Base-by-base conservation (phyloP, 2,888 invertebrate species). In the Caenorhabditis macrosperma region DNA sequence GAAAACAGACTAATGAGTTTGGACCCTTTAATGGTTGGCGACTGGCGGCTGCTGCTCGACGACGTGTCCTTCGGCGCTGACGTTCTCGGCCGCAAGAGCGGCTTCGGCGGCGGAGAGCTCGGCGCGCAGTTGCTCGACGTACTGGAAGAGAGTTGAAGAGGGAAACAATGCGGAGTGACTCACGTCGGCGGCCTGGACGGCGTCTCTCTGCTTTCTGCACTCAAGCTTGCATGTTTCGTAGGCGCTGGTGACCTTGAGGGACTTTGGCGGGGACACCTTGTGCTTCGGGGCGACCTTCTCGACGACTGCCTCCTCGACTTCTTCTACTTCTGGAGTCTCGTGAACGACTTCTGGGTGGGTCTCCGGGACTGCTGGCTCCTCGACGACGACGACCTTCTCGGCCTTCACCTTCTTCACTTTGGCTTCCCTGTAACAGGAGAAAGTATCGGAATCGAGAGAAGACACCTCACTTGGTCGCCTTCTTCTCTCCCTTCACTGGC, bases 171-270 rank as follows among this genome's bases (percentile, higher is more conserved):
- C 6, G 22, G 50, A 75, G 7, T 22, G 44, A 38, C 81, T 72
- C 22, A 86, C 86, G 44, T 86, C 82, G 10, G 76, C 68, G 12
- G 87, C 85, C 15, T 82, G 85, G 33, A 86, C 81, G 22, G 84
- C 80, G 66, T 88, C 88, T 61, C 88, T 82, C 71, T 87, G 81
- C 67, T 80, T 77, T 72, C 85, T 85, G 78, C 88, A 88, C 64
- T 88, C 87, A 30, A 84, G 63, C 61, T 88, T 88, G 83, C 88
- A 88, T 17, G 85, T 80, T 22, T 88, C 88, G 75, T 86, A 88
- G 35, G 86, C 87, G 26, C 85, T 81, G 22, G 85, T 61, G n/a
- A 84, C 82, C 68, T 71, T 78, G 52, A 78, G 57, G 2, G 78
- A 78, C 24, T 78, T 79, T 75, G 74, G 74, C 50, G 79, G 79